phyloP scores from a whole-genome alignment of 2,797 vertebrate species.

The Telmatherina bonti region DNA sequence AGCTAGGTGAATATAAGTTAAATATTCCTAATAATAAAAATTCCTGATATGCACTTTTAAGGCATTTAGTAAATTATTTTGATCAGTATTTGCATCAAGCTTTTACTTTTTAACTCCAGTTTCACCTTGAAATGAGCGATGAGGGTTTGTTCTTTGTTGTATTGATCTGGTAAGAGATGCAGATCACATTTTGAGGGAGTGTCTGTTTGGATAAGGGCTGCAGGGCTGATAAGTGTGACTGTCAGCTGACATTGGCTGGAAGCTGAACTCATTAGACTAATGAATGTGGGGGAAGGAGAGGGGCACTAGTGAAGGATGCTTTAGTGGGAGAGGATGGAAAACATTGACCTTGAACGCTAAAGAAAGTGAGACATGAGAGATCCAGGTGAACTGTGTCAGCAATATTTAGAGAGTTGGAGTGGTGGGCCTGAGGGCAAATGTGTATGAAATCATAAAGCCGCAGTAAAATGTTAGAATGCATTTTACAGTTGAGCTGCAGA shows the following conservation, averaged over 20 bases:
- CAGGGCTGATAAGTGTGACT: slow-evolving; percentile 65
- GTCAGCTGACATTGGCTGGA: slow-evolving; percentile 67
- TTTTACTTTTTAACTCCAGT: slow-evolving; percentile 18
- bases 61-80: background rate
- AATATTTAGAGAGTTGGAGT: slow-evolving; percentile 36
- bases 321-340: slow-evolving; percentile 47
- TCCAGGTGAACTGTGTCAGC: slow-evolving; percentile 65
- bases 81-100: slow-evolving; percentile 1
- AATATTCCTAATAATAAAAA: too few relatives aligned
- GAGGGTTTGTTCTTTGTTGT: slow-evolving; percentile 39
- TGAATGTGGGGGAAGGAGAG: slow-evolving; percentile 49
- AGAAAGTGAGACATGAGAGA: slow-evolving; percentile 62
- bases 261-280: slow-evolving; percentile 77
- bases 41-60: background rate
- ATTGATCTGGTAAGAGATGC: slow-evolving; percentile 62
- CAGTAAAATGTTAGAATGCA: slow-evolving; percentile 42
- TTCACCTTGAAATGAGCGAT: slow-evolving; percentile 64
- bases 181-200: slow-evolving; percentile 63
- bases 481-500: background rate
- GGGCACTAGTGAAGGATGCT: slow-evolving; percentile 33
- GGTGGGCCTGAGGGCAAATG: slow-evolving; percentile 34
- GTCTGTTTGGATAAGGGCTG: slow-evolving; percentile 59
- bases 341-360: slow-evolving; percentile 65
- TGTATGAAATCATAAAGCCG: slow-evolving; percentile 46
- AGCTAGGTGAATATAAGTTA: background rate